Conservation (phyloP, 2,797 vertebrate genomes). For the Schizopygopsis malacanthus region DNA sequence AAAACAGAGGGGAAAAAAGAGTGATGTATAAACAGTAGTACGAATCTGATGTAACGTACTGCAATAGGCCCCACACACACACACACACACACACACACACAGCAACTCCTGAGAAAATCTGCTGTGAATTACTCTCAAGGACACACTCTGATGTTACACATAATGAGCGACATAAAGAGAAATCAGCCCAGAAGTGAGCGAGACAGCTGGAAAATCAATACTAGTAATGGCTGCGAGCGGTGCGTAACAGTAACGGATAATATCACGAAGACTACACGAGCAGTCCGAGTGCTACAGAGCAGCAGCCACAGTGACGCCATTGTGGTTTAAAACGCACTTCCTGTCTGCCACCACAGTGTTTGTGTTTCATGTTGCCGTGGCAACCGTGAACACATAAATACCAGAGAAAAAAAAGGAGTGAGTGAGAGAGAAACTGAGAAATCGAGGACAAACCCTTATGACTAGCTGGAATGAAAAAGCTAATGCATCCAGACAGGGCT, state of each 20-base stretch:
- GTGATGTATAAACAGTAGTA: slow-evolving; percentile 71
- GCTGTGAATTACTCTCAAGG: slow-evolving; percentile 47
- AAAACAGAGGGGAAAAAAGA: slow-evolving; percentile 73
- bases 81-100: slow-evolving; percentile 41
- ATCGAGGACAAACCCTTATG: slow-evolving; percentile 57
- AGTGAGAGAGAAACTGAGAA: slow-evolving; percentile 60
- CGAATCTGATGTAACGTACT: slow-evolving; percentile 78
- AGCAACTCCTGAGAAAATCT: slow-evolving; percentile 37
- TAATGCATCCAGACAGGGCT: slow-evolving; percentile 69
- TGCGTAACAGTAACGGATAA: slow-evolving; percentile 73
- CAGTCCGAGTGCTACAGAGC: slow-evolving; percentile 62
- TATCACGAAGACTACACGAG: slow-evolving; percentile 71
- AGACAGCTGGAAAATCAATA: slow-evolving; percentile 80
- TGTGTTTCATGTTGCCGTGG: slow-evolving; percentile 81
- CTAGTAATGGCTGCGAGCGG: slow-evolving; percentile 71
- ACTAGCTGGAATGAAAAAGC: slow-evolving; percentile 65
- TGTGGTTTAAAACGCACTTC: slow-evolving; percentile 85
- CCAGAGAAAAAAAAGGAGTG: slow-evolving; percentile 60
- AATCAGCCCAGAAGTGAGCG: slow-evolving; percentile 32
- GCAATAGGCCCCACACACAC: slow-evolving; percentile 79
- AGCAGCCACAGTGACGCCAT: slow-evolving; percentile 85
- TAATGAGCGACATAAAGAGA: slow-evolving; percentile 1
- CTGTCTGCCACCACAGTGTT: slow-evolving; percentile 84
- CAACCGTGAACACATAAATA: slow-evolving; percentile 83
- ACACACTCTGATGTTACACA: slow-evolving; percentile 32